Evolutionary conservation across 2,888 invertebrate species (phyloP).

Genomic region (Amphimallon solstitiale): DNA sequence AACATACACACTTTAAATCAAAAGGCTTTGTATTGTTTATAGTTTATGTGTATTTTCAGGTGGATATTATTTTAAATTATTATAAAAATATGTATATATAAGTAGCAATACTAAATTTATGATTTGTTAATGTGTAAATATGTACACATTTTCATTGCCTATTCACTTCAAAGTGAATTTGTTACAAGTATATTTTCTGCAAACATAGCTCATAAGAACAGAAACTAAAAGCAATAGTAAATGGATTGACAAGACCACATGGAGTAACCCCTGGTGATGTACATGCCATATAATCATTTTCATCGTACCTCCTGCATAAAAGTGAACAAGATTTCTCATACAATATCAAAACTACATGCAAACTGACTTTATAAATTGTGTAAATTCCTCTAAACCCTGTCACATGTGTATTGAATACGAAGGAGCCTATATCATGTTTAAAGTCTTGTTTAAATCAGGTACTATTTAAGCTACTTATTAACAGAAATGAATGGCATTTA

Average conservation of each 20-base stretch:
- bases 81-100: too few species aligned
- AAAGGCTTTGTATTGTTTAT: too few species aligned
- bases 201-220: slow-evolving; percentile 11
- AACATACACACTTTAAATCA: too few species aligned
- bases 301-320: slow-evolving; percentile 10
- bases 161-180: not conserved
- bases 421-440: slow-evolving; percentile 21
- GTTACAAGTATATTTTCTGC: not conserved
- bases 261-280: slow-evolving; percentile 14
- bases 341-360: slow-evolving; percentile 35
- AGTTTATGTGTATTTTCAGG: too few species aligned
- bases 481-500: not conserved
- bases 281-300: slow-evolving; percentile 16
- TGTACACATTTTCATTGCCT: not conserved
- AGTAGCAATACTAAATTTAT: too few species aligned
- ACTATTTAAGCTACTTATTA: not conserved
- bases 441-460: slow-evolving; percentile 28
- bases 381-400: not conserved
- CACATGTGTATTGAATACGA: not conserved
- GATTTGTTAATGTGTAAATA: not conserved
- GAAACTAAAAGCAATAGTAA: slow-evolving; percentile 19
- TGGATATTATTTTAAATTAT: too few species aligned
- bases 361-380: slow-evolving; percentile 25
- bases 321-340: not conserved
- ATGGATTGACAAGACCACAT: slow-evolving; percentile 34